A percentile compares a stretch with the other conserved stretches of the same genome.
phyloP scores from a whole-genome alignment of 2,797 vertebrate species.

The Anas acuta region DNA sequence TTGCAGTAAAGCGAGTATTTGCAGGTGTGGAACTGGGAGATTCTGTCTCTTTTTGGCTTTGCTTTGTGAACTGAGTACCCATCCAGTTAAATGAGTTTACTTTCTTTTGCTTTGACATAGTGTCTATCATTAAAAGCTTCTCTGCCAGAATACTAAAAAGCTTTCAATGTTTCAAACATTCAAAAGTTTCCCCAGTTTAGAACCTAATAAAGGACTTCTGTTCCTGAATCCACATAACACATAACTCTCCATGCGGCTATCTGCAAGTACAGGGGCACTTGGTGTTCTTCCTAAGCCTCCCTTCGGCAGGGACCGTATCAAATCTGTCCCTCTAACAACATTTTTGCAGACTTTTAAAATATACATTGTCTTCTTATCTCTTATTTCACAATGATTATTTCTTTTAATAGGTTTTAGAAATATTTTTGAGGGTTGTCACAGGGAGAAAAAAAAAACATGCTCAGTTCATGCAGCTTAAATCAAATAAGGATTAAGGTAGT shows the following conservation, averaged over 20 bases:
- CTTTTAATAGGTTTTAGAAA: neutral
- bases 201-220: neutral
- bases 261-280: neutral
- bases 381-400: neutral
- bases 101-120: neutral
- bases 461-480: neutral
- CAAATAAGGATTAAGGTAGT: neutral
- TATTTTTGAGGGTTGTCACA: neutral
- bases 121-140: neutral
- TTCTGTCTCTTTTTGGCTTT: neutral
- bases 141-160: neutral
- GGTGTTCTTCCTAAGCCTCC: neutral
- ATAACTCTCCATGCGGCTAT: neutral
- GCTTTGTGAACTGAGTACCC: neutral
- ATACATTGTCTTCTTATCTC: neutral
- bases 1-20: neutral
- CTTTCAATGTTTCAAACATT: too few species aligned
- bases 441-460: neutral
- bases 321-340: neutral
- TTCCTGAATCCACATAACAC: neutral
- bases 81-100: neutral
- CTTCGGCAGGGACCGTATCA: neutral
- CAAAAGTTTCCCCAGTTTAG: neutral
- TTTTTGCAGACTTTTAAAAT: neutral
- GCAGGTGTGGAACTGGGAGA: neutral